Base-by-base conservation (phyloP, 2,113 vertebrate genomes). In the Australoheros scitulus region DNA sequence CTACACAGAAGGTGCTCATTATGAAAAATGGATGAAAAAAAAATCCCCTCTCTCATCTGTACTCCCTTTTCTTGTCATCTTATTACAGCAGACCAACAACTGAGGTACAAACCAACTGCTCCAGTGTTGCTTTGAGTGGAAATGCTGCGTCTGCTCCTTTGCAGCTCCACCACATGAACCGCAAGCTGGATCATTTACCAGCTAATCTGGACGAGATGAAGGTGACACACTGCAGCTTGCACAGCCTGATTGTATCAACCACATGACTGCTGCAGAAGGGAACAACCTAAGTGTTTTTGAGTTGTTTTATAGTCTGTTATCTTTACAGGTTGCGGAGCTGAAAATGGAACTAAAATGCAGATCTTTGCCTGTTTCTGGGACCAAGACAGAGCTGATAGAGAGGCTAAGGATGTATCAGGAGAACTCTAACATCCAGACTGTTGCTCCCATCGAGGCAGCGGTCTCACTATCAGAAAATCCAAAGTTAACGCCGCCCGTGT, bases 311-410 rank as follows among this genome's bases (percentile, higher is more conserved):
- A 43, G 34, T 76, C 8, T 80, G 20, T 79, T 78, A 9, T 88
- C 20, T 79, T 81, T 29, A 3, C 86, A 99, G 98, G 98, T 99
- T 47, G 97, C 98, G 2, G 98, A 99, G 92, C 96, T 99, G 91
- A 99, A 99, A 95, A 96, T 97, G 94, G 97, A 98, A 85, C 94
- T 99, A 82, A 99, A 99, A 91, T 91, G 97, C 63, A 95, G 99
- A 88, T 97, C 97, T 22, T 94, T 99, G 55, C 98, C 97, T 1
- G 98, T 99, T 63, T 99, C 98, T 10, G 98, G 98, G 89, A 99
- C 98, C 68, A 99, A 99, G 93, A 97, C 96, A 0, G 97, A 99
- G 91, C 96, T 99, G 76, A 98, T 99, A 52, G 99, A 99, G 82
- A 96, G 98, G 56, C 94, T 99, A 24, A 93, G 89, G 82, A 34